Base-by-base conservation (phyloP, 2,888 invertebrate genomes). In the Drosophila seclusa region DNA sequence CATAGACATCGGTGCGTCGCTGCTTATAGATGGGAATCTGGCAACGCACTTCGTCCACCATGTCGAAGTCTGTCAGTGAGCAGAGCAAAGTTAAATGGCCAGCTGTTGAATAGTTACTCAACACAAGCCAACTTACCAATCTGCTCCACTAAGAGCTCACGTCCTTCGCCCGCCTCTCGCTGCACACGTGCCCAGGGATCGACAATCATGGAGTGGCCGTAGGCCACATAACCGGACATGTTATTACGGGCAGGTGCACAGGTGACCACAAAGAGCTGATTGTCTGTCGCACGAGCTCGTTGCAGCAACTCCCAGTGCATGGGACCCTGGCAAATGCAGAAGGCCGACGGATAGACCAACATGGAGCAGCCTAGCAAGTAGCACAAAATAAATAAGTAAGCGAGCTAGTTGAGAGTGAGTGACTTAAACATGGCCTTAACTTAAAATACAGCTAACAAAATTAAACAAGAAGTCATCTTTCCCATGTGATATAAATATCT, bases 311-410 rank as follows among this genome's bases (percentile, higher is more conserved):
- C 97, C 98, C 98, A 99, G 93, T 99, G 99, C 64, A 96, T 94
- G 0, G 98, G 98, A 0, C 99, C 99, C 76, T 92, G 92, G 40
- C 90, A 89, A 36, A 87, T 84, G 71, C 91, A 91, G 48, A 99
- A 99, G 4, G 99, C 98, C 29, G 97, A 98, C 0, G 99, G 99
- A 94, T 98, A 99, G 49, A 99, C 94, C 40, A 99, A 93, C 82
- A 99, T 92, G 53, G 97, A 95, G 90, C 98, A 98, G 0, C 97
- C 98, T 96, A 87, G 13, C 4, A 53, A 21, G 16, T 4, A 1
- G 3, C 2, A 24, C 8, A 24, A 24, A 16, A 45, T 13, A 21
- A 4, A 0, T n/a, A 13, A n/a, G 8, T 5, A 31, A 59, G 1
- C 7, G 11, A 11, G 10, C 11, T 11, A 21, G 55, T 29, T 40